Base-by-base conservation (phyloP, 1,140 invertebrate species). In the Lepidurus couesii region DNA sequence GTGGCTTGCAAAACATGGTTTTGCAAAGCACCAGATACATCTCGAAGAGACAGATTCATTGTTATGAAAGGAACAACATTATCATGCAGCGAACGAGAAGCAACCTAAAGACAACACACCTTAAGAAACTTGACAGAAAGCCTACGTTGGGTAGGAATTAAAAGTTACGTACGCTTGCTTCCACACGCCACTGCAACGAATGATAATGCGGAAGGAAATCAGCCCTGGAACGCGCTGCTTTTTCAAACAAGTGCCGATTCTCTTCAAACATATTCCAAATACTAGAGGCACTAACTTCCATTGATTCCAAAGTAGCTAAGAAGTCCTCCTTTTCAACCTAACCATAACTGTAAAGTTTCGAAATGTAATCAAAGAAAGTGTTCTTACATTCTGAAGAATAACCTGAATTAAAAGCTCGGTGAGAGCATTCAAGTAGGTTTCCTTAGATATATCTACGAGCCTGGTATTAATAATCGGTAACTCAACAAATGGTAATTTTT, bases 261-360 rank as follows among this genome's bases (percentile, higher is more conserved):
- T 65, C 53, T 65, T 65, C n/a, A 21, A 65, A 65, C 1, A 21
- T 7, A 13, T 65, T 4, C 53, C 53, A 65, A 21, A 65, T 65
- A 21, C 2, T 65, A 0, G 53, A 9, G 1, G 16, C 21, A 21
- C n/a, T 21, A 4, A 65, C 21, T 65, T 9, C n/a, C 0, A 65
- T 13, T 65, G 13, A 2, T 1, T 65, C 1, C 3, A 65, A 16
- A 16, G 53, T n/a, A 9, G 53, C 53, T n/a, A 65, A 4, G 13
- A 65, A 65, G n/a, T 65, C 53, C 53, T 65, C 53, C 53, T 65
- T 65, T 16, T 9, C 53, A 65, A 65, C 53, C 53, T 65, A 65
- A 16, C 21, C 21, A 16, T 7, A 7, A 65, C 13, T n/a, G 53
- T 13, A 16, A 16, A 65, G 53, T 65, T 13, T 65, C 8, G 16